phyloP scores from a whole-genome alignment of 2,797 vertebrate species.

The Fistularia tabacaria region DNA sequence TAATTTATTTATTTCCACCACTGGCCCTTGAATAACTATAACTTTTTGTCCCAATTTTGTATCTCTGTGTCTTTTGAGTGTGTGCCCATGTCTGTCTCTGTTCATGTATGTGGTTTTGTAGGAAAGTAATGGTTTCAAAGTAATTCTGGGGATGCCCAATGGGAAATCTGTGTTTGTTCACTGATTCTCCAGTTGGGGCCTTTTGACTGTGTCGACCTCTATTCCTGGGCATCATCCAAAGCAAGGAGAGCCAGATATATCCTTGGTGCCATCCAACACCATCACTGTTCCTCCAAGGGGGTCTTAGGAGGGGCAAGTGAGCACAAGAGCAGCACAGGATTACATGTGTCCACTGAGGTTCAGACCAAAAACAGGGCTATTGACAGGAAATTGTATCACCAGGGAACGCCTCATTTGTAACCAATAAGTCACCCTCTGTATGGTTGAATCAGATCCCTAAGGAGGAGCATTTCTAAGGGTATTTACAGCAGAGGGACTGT shows the following conservation, averaged over 20 bases:
- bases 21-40: too few relatives aligned
- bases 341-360: slow-evolving; percentile 30
- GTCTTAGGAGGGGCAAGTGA: slow-evolving; percentile 25
- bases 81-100: too few relatives aligned
- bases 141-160: too few relatives aligned
- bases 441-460: too few relatives aligned
- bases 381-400: slow-evolving; percentile 31
- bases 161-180: not conserved
- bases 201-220: slow-evolving; percentile 20
- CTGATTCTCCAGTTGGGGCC: slow-evolving; percentile 1
- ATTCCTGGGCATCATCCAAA: slow-evolving; percentile 22
- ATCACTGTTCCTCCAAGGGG: slow-evolving; percentile 21
- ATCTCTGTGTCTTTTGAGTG: too few relatives aligned
- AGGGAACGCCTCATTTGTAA: slow-evolving; percentile 29
- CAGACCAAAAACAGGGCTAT: slow-evolving; percentile 23
- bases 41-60: too few relatives aligned
- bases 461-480: too few relatives aligned
- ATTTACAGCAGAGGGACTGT: too few relatives aligned
- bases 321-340: slow-evolving; percentile 26
- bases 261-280: slow-evolving; percentile 25
- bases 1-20: too few relatives aligned
- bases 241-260: slow-evolving; percentile 27
- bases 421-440: slow-evolving; percentile 18
- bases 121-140: not conserved
- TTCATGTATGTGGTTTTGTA: too few relatives aligned